Evolutionary conservation across 2,113 vertebrate genomes (phyloP), one percentile per base, ranked within the genome.

Genomic region (Orcinus orca): DNA sequence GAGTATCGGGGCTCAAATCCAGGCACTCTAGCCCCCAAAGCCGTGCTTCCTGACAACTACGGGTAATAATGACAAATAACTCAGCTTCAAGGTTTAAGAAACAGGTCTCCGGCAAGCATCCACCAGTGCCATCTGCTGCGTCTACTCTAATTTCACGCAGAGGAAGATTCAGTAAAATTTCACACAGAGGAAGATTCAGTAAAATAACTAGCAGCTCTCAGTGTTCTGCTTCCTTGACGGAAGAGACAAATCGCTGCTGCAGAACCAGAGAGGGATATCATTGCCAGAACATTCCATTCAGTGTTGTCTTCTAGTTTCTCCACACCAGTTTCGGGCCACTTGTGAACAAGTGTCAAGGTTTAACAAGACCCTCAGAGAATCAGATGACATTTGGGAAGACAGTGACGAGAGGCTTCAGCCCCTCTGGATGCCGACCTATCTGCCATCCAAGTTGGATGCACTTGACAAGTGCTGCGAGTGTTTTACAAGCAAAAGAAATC

Each of bases 401-500:
- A 97, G 31, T 25, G 38, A 33, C 31, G 23, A 90, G 41, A 1
- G 20, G 33, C 44, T 92, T 84, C 67, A 33, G 77, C 47, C 29
- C n/a, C 50, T 31, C 41, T 58, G 47, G 63, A 77, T 86, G 25
- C 18, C 26, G 70, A 63, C 11, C 67, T 84, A 82, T 74, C 50
- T 62, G 13, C 77, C n/a, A 53, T 73, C 41, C 11, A 71, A 85
- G 47, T 4, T 13, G 41, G 20, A 94, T 47, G 9, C 77, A 85
- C 41, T 17, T 67, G 29, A 26, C 65, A 87, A 92, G 31, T 5
- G 47, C 21, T 68, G 5, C 5, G 21, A 83, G 20, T 85, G 60
- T 73, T 93, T 93, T 44, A 90, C 25, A 91, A 95, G 88, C 15
- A 88, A 91, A 97, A 87, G 13, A 71, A 79, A 74, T 47, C 92